These are phyloP conservation scores for Rhinichthys klamathensis DNA, from an alignment of 2,113 vertebrate genomes.

Conservation along the genomic window DNA sequence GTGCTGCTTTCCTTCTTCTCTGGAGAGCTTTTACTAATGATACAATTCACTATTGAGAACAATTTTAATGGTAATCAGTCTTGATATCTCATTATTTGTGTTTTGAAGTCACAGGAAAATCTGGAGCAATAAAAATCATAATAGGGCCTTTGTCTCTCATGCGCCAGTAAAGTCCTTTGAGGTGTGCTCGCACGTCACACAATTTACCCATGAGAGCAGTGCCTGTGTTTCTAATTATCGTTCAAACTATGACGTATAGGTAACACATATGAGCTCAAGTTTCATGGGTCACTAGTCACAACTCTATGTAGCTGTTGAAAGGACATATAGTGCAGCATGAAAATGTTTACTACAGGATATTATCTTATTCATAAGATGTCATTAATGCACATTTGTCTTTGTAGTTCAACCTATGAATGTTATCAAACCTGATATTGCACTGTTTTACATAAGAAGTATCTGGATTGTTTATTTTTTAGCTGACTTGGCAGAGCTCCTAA, in stretches of 20 bases:
- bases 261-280: background rate
- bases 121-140: constrained; percentile 10
- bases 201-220: constrained; percentile 26
- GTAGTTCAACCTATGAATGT: background rate
- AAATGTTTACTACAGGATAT: background rate
- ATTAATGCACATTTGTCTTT: background rate
- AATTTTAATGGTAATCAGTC: constrained; percentile 18
- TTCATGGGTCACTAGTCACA: constrained; percentile 6
- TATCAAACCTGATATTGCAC: background rate
- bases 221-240: constrained; percentile 41
- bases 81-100: constrained; percentile 17
- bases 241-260: constrained; percentile 50
- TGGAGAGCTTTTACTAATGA: background rate
- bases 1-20: background rate
- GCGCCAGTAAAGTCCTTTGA: constrained; percentile 2
- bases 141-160: background rate
- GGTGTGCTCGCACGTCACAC: background rate
- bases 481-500: constrained; percentile 16
- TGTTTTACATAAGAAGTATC: background rate
- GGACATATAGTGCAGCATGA: background rate
- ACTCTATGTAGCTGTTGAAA: background rate
- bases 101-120: constrained; percentile 49
- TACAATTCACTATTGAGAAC: background rate
- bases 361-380: background rate
- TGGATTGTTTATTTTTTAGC: constrained; percentile 24